Evolutionary conservation across 2,113 vertebrate species (phyloP).

Genomic region (Apus apus): DNA sequence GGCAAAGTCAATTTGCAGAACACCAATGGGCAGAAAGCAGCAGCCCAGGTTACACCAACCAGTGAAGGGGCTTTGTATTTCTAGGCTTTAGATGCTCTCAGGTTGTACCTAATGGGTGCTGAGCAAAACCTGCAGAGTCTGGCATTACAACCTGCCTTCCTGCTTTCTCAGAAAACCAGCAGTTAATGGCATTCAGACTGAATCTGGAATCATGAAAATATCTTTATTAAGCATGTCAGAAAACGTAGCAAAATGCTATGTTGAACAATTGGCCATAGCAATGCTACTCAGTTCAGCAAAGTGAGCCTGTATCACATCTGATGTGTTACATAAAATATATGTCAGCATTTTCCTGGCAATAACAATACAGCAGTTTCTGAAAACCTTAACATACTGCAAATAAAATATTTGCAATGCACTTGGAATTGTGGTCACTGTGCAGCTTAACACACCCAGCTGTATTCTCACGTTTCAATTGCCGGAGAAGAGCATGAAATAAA

Average conservation of each 20-base stretch:
- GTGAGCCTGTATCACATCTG: slow-evolving; percentile 26
- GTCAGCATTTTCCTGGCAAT: slow-evolving; percentile 39
- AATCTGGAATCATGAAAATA: slow-evolving; percentile 24
- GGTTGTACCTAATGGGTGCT: not conserved
- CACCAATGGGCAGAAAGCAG: accelerated
- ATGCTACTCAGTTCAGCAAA: slow-evolving; percentile 35
- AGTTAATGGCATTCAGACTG: slow-evolving; percentile 49
- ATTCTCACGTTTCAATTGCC: not conserved
- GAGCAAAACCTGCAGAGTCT: slow-evolving; percentile 31
- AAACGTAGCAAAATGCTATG: slow-evolving; percentile 12
- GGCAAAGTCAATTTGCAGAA: not conserved
- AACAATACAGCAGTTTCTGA: not conserved
- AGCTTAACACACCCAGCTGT: not conserved
- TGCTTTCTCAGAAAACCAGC: slow-evolving; percentile 16
- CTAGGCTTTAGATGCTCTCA: not conserved
- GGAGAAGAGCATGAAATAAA: not conserved
- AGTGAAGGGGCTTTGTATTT: not conserved
- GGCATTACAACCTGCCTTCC: not conserved
- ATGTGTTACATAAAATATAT: slow-evolving; percentile 51
- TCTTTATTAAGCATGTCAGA: slow-evolving; percentile 65
- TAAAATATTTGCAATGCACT: not conserved
- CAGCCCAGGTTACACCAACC: not conserved
- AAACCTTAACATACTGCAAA: not conserved
- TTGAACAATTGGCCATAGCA: slow-evolving; percentile 36
- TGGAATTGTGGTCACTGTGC: not conserved